These are phyloP conservation scores for Mesorhabditis sp. DNA, from an alignment of 2,888 invertebrate genomes.

Conservation along the genomic window DNA sequence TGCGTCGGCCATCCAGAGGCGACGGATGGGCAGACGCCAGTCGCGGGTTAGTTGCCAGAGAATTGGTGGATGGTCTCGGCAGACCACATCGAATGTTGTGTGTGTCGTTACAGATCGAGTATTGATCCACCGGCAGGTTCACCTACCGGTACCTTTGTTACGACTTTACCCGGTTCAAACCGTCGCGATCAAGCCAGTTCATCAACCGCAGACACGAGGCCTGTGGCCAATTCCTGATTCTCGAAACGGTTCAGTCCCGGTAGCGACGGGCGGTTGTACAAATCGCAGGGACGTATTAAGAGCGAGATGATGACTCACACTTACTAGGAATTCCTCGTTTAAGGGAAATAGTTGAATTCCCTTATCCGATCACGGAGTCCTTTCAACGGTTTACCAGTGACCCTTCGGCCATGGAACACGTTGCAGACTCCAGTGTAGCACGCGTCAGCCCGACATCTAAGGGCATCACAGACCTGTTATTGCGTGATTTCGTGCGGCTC, in stretches of 20 bases:
- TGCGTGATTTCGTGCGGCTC: conserved; percentile 67
- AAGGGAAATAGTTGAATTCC: conserved; percentile 67
- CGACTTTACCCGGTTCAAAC: too few relatives aligned
- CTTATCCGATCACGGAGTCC: conserved; percentile 71
- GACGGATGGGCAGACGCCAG: too few relatives aligned
- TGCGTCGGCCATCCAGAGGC: too few relatives aligned
- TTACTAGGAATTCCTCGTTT: conserved; percentile 72
- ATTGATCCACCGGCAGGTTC: too few relatives aligned
- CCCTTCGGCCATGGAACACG: conserved; percentile 63
- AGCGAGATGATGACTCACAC: conserved; percentile 70
- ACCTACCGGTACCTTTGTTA: too few relatives aligned
- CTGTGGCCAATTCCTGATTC: conserved; percentile 19
- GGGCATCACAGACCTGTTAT: conserved; percentile 72
- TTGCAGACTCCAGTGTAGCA: conserved; percentile 69
- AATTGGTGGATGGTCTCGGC: conserved; percentile 22
- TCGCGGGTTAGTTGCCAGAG: too few relatives aligned
- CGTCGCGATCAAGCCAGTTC: too few relatives aligned
- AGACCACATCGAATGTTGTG: too few relatives aligned
- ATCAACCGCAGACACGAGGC: conserved; percentile 12
- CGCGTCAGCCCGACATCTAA: conserved; percentile 69
- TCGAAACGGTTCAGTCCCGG: conserved; percentile 52
- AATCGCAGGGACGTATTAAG: conserved; percentile 72
- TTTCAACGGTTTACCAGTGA: too few relatives aligned
- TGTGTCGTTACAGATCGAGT: too few relatives aligned
- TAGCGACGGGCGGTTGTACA: conserved; percentile 74